Conservation (phyloP, 2,113 vertebrate species). For the Percina caprodes region DNA sequence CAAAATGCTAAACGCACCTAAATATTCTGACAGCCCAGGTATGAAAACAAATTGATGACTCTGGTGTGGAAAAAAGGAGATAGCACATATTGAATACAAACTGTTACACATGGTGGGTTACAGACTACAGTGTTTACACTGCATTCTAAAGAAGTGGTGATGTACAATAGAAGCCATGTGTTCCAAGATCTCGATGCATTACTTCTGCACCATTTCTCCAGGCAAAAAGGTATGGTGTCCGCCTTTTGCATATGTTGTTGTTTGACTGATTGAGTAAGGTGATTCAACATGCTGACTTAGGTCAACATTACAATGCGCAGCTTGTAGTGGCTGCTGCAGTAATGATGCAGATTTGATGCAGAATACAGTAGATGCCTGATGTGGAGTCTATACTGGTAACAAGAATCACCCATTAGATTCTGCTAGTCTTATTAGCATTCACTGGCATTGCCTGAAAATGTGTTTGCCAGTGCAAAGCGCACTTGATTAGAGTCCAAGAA, state of each 20-base stretch:
- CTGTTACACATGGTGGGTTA: neutral
- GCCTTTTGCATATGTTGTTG: slow-evolving; percentile 3
- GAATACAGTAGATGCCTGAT: slow-evolving; percentile 2
- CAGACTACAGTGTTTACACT: slow-evolving; percentile 2
- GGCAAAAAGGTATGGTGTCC: neutral
- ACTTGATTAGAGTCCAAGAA: slow-evolving; percentile 32
- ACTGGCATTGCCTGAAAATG: slow-evolving; percentile 16
- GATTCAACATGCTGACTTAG: slow-evolving; percentile 11
- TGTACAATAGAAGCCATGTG: neutral
- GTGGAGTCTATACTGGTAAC: slow-evolving; percentile 7
- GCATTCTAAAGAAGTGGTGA: neutral
- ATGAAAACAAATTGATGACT: slow-evolving; percentile 42
- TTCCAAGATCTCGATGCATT: neutral
- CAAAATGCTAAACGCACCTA: slow-evolving; percentile 42
- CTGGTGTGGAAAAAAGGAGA: neutral
- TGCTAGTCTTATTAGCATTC: slow-evolving; percentile 28
- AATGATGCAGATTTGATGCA: slow-evolving; percentile 43
- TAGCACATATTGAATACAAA: slow-evolving; percentile 2
- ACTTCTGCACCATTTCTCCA: neutral
- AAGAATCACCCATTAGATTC: slow-evolving; percentile 18
- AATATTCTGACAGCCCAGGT: slow-evolving; percentile 37
- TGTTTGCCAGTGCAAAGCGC: slow-evolving; percentile 4
- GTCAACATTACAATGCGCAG: slow-evolving; percentile 9
- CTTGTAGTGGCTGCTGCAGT: slow-evolving; percentile 22
- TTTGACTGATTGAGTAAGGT: neutral